Evolutionary conservation across 2,888 invertebrate species (phyloP), one percentile per base, ranked within the genome.

Genomic region (Aphodius sticticus): DNA sequence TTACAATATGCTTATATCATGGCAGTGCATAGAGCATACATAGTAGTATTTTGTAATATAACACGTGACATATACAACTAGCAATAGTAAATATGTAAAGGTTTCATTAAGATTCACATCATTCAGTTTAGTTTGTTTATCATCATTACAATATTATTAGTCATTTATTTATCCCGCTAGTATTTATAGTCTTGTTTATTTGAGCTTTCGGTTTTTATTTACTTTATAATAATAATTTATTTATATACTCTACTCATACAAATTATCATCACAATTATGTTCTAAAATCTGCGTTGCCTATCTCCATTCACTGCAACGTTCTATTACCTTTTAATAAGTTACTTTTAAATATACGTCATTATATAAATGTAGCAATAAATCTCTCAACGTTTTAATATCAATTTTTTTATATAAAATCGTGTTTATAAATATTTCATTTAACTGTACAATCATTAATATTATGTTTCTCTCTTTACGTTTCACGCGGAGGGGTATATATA

Each of bases 131-230:
- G 35, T 74, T 74, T 74, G 36, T 75, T 79, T 77, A 77, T 79
- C 77, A 74, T 77, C 77, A 35, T 78, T 78, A 79, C 37, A 77
- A 79, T 78, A 77, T 78, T 81, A 78, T 79, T 80, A 75, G 38
- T 79, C 79, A 77, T 76, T 78, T 81, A 75, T 82, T 84, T 82
- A 83, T 83, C 83, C 82, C 81, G 82, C 84, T 82, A 81, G 70
- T 74, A 74, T 82, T 83, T 83, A 82, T 83, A 83, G 83, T 84
- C 84, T 84, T 84, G 80, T 82, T 82, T 83, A 83, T 82, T 84
- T 84, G 83, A 84, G 83, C 82, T 81, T 82, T 81, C 78, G 80
- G 79, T 78, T 80, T 82, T 70, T 81, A 76, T 71, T 78, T 81
- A 81, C 75, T 72, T 76, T 79, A 81, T 79, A 69, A 78, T 71